Base-by-base conservation (phyloP, 2,888 invertebrate genomes). In the Tetanocera ferruginea region DNA sequence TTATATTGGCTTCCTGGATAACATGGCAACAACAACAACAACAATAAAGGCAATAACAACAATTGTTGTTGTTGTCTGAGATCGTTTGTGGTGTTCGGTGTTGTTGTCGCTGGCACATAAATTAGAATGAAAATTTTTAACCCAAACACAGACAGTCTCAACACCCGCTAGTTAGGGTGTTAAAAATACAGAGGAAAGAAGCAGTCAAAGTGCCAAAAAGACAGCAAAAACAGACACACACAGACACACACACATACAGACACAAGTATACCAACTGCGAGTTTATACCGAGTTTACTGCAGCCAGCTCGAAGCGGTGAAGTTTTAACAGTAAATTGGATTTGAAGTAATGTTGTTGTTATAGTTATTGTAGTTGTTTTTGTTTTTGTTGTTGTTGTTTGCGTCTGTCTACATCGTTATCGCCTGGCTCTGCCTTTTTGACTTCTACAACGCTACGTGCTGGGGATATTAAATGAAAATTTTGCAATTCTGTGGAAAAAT, bases 311-410 rank as follows among this genome's bases (percentile, higher is more conserved):
- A 60, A 60, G n/a, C 25, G 49, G 69, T 25, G 9, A 25, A 69
- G 69, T 69, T 51, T 69, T 25, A 19, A 25, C 69, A 69, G 49
- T 69, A 69, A 51, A 69, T 69, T 69, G 69, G 51, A 69, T 69
- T 69, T 51, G 25, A 69, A 69, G 51, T 69, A 51, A 69, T 49
- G 49, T 37, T 19, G 51, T 69, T 49, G 51, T 11, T 49, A 43
- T 25, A 6, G 37, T 37, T 43, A 14, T 43, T 43, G 43, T 60
- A 14, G 28, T 23, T 60, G 49, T 37, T 19, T 28, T 69, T 49
- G 51, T 11, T 49, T 43, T 25, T 8, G 37, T 37, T 43, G 43
- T 43, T 43, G 43, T 60, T 25, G 28, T 23, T 60, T 60, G 23
- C 25, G 49, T 23, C 5, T 28, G 25, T 60, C 28, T 17, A 51